A percentile compares a stretch with the other conserved stretches of the same genome.
phyloP scores from a whole-genome alignment of 1,140 invertebrate genomes.

The Galleria mellonella region DNA sequence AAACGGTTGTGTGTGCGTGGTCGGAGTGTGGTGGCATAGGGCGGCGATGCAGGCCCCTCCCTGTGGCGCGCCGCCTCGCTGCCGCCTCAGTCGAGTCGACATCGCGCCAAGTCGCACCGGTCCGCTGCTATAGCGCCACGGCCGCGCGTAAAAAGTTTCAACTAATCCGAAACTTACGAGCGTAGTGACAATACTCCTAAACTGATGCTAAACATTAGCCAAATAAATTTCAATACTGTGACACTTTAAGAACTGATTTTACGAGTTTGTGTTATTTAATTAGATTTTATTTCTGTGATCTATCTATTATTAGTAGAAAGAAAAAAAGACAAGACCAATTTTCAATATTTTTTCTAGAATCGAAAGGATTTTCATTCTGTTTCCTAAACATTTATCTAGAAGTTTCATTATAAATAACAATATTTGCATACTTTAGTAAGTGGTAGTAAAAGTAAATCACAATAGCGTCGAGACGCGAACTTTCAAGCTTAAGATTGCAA shows the following conservation, averaged over 20 bases:
- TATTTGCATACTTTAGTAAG: constrained; percentile 1
- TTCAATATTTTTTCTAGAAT: no score
- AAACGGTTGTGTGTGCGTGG: constrained; percentile 66
- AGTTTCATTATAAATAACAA: no score
- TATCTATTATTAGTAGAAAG: no score
- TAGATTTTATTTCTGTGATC: neutral
- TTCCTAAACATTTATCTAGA: no score
- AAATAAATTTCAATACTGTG: constrained; percentile 10
- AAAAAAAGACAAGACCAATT: no score
- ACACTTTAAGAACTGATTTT: constrained; percentile 7
- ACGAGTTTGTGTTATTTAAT: neutral
- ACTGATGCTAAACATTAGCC: constrained; percentile 7
- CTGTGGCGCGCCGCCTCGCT: constrained; percentile 45
- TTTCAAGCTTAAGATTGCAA: constrained; percentile 20
- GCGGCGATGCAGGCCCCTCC: constrained; percentile 67
- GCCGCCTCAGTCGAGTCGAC: constrained; percentile 57
- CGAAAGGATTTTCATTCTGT: no score
- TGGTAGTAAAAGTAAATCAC: constrained; percentile 2
- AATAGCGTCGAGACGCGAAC: constrained; percentile 10
- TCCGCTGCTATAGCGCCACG: constrained; percentile 28
- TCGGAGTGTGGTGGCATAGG: constrained; percentile 65
- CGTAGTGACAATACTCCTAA: constrained; percentile 27
- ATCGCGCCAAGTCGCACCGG: constrained; percentile 53
- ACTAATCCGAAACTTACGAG: constrained; percentile 51
- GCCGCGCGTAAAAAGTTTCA: constrained; percentile 67